Percentiles rank a stretch among this genome's conserved stretches.
Conservation (phyloP, 2,888 invertebrate genomes). For the Anagyrus pseudococci region DNA sequence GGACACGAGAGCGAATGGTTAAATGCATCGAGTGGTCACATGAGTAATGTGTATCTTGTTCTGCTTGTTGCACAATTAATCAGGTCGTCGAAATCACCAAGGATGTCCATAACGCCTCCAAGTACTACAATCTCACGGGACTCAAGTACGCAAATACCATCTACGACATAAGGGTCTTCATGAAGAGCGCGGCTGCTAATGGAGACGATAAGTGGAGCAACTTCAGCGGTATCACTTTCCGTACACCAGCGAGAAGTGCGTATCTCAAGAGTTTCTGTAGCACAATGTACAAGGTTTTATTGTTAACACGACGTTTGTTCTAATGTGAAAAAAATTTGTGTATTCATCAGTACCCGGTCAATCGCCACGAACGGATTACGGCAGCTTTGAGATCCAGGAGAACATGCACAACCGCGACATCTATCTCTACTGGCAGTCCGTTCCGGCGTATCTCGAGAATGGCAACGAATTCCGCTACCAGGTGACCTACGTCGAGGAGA, state of each 20-base stretch:
- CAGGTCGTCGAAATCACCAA: slow-evolving; percentile 57
- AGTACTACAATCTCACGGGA: slow-evolving; percentile 63
- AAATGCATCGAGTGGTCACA: no score
- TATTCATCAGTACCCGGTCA: slow-evolving; percentile 71
- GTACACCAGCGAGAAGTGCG: no score
- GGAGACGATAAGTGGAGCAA: slow-evolving; percentile 76
- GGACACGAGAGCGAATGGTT: no score
- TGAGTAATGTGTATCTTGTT: slow-evolving; percentile 19
- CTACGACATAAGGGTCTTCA: slow-evolving; percentile 76
- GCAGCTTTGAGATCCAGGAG: slow-evolving; percentile 72
- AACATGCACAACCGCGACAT: slow-evolving; percentile 67
- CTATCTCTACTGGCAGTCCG: slow-evolving; percentile 81
- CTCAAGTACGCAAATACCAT: slow-evolving; percentile 72
- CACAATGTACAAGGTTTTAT: no score
- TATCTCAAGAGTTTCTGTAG: neutral
- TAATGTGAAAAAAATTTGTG: no score
- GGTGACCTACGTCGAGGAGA: slow-evolving; percentile 63
- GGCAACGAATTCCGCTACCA: slow-evolving; percentile 78
- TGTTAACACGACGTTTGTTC: no score
- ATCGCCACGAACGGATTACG: slow-evolving; percentile 75
- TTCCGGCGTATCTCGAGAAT: slow-evolving; percentile 73
- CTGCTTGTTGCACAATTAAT: no score
- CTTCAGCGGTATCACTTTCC: slow-evolving; percentile 67
- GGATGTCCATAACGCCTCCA: slow-evolving; percentile 47
- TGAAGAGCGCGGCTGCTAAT: slow-evolving; percentile 65